Percentiles rank a stretch among this genome's conserved stretches.
Conservation (phyloP, 1,140 invertebrate genomes). For the Drosophila tsacasi region DNA sequence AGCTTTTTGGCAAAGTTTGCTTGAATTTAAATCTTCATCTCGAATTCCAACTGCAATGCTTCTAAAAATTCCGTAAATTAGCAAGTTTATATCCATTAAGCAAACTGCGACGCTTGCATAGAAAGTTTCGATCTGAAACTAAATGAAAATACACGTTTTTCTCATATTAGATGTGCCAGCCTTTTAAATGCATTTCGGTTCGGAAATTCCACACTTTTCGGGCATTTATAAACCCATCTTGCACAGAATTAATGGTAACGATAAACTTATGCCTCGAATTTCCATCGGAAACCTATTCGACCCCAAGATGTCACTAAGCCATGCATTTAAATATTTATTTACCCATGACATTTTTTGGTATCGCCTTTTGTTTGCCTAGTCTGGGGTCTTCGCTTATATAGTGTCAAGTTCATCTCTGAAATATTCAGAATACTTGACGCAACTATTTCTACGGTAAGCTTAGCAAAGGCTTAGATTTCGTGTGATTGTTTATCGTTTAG, state of each 20-base stretch:
- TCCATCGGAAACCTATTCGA: constrained; percentile 40
- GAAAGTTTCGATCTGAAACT: constrained; percentile 32
- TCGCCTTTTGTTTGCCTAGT: constrained; percentile 35
- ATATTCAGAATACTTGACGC: constrained; percentile 39
- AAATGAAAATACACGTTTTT: constrained; percentile 14
- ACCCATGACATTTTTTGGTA: constrained; percentile 50
- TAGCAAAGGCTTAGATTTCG: background rate
- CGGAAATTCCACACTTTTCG: background rate
- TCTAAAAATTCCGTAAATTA: constrained; percentile 36
- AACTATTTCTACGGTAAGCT: constrained; percentile 22
- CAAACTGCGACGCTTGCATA: constrained; percentile 11
- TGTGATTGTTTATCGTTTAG: constrained; percentile 1
- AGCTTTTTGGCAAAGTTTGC: constrained; percentile 41
- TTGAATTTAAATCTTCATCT: constrained; percentile 38
- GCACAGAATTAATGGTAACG: background rate
- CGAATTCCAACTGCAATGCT: constrained; percentile 45
- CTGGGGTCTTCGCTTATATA: constrained; percentile 26
- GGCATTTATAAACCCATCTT: constrained; percentile 14
- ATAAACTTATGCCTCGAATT: constrained; percentile 19
- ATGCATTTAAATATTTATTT: constrained; percentile 57
- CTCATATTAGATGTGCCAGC: constrained; percentile 1
- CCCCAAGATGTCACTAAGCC: constrained; percentile 37
- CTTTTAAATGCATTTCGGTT: constrained; percentile 7
- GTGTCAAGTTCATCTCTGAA: constrained; percentile 51
- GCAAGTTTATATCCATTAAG: constrained; percentile 19